Conservation (phyloP, 2,888 invertebrate genomes). For the Scaptodrosophila latifasciaeformis region DNA sequence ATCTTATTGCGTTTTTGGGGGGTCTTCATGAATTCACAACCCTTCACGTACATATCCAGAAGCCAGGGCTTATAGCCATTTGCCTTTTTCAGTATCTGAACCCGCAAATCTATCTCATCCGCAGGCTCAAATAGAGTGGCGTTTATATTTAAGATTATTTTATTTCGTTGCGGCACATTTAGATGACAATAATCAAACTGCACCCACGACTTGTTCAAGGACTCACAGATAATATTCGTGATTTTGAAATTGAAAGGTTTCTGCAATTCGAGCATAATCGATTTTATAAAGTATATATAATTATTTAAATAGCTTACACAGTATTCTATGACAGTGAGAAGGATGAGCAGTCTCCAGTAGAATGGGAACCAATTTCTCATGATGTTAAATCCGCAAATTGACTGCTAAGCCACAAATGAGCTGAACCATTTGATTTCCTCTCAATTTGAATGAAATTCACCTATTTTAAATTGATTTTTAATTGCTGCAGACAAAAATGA, state of each 20-base stretch:
- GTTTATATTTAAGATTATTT: conserved; percentile 9
- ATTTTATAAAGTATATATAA: no score
- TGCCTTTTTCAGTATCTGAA: conserved; percentile 13
- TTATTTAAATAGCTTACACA: no score
- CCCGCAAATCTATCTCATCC: neutral
- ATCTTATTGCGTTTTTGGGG: neutral
- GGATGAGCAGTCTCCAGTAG: no score
- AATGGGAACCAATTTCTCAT: no score
- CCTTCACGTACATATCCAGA: conserved; percentile 12
- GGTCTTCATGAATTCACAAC: conserved; percentile 4
- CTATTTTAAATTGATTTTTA: no score
- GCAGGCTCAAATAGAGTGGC: neutral
- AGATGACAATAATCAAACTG: conserved; percentile 21
- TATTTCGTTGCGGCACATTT: conserved; percentile 18
- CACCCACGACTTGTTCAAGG: conserved; percentile 17
- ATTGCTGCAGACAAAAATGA: no score
- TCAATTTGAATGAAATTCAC: no score
- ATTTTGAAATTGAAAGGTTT: conserved; percentile 17
- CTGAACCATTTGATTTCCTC: no score
- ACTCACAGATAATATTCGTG: conserved; percentile 29
- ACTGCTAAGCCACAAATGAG: no score
- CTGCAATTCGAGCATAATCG: no score
- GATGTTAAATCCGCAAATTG: no score
- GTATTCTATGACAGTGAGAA: no score
- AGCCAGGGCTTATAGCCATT: conserved; percentile 31